Percentiles rank a stretch among this genome's conserved stretches.
Evolutionary conservation across 1,140 invertebrate species (phyloP).

Genomic region (Macrobrachium nipponense): DNA sequence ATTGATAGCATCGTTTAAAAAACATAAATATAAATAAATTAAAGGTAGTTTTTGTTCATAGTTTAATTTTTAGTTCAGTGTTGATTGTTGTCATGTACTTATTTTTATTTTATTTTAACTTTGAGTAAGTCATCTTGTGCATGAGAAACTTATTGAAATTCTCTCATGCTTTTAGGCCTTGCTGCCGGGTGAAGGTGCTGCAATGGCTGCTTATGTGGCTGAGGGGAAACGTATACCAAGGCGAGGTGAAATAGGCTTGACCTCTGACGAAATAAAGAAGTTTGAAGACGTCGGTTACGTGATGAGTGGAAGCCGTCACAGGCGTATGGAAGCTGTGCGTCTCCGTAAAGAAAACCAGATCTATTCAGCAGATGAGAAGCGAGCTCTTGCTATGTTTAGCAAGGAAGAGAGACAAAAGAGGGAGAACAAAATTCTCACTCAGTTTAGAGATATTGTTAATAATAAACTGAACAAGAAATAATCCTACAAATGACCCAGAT

Average conservation of each 20-base stretch:
- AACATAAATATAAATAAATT: no score
- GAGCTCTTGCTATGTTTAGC: constrained; percentile 97
- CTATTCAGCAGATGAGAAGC: constrained; percentile 98
- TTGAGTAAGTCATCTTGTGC: background rate
- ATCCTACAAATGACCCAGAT: background rate
- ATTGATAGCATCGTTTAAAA: no score
- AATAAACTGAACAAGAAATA: constrained; percentile 69
- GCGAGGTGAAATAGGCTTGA: constrained; percentile 98
- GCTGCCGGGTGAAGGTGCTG: constrained; percentile 76
- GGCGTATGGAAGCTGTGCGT: constrained; percentile 99
- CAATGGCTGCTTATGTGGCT: constrained; percentile 98
- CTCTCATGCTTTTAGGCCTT: constrained; percentile 69
- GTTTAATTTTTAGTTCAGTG: no score
- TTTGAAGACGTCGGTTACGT: constrained; percentile 96
- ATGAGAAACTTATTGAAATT: background rate
- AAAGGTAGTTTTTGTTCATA: no score
- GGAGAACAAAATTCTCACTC: constrained; percentile 94
- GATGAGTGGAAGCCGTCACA: constrained; percentile 96
- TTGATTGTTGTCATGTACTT: background rate
- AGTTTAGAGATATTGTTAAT: constrained; percentile 92
- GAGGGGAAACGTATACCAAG: constrained; percentile 98
- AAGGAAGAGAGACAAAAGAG: constrained; percentile 96
- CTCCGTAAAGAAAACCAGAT: constrained; percentile 99
- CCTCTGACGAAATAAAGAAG: constrained; percentile 91
- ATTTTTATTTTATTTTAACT: background rate